Evolutionary conservation across 2,888 invertebrate species (phyloP).

Genomic region (Phasia obesa): DNA sequence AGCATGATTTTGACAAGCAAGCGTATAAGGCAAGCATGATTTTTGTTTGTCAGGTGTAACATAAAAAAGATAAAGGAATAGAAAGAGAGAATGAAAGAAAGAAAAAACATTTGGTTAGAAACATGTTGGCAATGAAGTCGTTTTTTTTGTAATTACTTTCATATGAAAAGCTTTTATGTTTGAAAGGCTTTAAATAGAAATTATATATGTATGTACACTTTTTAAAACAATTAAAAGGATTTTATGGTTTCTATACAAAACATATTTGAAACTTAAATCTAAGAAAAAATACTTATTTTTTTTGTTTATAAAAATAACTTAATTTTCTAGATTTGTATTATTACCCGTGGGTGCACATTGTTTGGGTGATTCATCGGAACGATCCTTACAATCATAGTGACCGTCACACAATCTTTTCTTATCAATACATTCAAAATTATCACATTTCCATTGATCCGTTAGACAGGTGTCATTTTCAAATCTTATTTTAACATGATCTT

Average conservation of each 20-base stretch:
- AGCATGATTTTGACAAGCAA: slow-evolving; percentile 53
- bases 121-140: slow-evolving; percentile 37
- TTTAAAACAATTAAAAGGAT: slow-evolving; percentile 37
- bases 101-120: slow-evolving; percentile 52
- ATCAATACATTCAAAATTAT: slow-evolving; percentile 86
- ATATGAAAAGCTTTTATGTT: slow-evolving; percentile 18
- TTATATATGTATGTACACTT: slow-evolving; percentile 19
- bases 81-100: slow-evolving; percentile 60
- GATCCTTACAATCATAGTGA: slow-evolving; percentile 85
- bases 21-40: slow-evolving; percentile 46
- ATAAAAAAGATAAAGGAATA: slow-evolving; percentile 47
- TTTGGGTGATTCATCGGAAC: slow-evolving; percentile 84
- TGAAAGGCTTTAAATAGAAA: slow-evolving; percentile 11
- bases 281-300: slow-evolving; percentile 29
- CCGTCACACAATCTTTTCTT: slow-evolving; percentile 85
- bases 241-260: slow-evolving; percentile 39
- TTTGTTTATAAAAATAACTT: slow-evolving; percentile 29
- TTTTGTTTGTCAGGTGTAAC: slow-evolving; percentile 54
- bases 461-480: slow-evolving; percentile 74
- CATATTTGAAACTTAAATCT: slow-evolving; percentile 17
- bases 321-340: slow-evolving; percentile 31
- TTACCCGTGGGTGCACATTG: slow-evolving; percentile 79
- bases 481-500: slow-evolving; percentile 62
- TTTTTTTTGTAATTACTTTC: neutral
- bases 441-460: slow-evolving; percentile 85